Evolutionary conservation across 2,113 vertebrate species (phyloP).

Genomic region (Anser cygnoides): DNA sequence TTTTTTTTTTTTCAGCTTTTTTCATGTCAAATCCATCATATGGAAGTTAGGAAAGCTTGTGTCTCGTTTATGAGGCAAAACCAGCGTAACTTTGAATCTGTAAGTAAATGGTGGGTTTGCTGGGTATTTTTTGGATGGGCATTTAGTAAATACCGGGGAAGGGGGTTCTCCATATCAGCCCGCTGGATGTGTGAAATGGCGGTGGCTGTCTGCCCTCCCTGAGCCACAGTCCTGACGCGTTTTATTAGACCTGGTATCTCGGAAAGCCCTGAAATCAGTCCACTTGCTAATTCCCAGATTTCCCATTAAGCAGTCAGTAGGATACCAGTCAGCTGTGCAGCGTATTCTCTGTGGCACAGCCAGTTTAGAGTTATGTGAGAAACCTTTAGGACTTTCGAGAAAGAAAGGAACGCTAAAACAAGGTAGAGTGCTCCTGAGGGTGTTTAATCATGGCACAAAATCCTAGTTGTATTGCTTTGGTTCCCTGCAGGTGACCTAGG

Average conservation of each 20-base stretch:
- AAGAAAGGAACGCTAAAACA: accelerated
- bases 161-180: neutral
- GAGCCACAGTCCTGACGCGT: accelerated
- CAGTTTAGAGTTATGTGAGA: neutral
- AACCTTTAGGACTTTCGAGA: neutral
- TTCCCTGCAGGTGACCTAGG: neutral
- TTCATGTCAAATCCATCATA: conserved; percentile 88
- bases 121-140: accelerated
- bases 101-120: conserved; percentile 67
- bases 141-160: accelerated
- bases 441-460: accelerated
- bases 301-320: neutral
- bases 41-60: conserved; percentile 86
- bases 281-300: neutral
- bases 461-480: neutral
- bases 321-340: accelerated
- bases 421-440: neutral
- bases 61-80: conserved; percentile 88
- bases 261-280: neutral
- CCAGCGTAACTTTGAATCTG: conserved; percentile 85
- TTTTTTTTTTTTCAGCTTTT: conserved; percentile 75
- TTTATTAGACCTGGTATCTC: neutral
- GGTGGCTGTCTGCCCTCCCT: accelerated
- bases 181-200: accelerated
- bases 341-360: accelerated